A percentile compares a stretch with the other conserved stretches of the same genome.
Evolutionary conservation across 1,140 invertebrate genomes (phyloP).

Genomic region (Zaprionus inermis): DNA sequence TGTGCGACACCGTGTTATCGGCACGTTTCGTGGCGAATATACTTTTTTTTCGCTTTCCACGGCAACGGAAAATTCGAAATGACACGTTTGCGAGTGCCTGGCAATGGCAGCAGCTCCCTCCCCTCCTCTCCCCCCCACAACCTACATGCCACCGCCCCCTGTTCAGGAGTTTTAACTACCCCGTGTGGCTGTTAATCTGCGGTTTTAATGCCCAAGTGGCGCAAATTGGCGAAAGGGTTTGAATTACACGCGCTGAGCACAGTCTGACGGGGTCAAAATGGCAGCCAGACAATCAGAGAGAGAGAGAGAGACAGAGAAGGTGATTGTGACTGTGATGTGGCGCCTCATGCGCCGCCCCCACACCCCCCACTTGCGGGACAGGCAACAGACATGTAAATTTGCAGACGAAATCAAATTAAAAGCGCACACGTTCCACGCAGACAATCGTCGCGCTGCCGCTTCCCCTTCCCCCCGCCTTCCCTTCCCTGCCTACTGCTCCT

Average conservation of each 20-base stretch:
- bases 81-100: conserved; percentile 68
- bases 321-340: conserved; percentile 22
- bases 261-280: conserved; percentile 23
- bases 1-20: conserved; percentile 80
- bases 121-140: neutral
- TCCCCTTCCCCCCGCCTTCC: neutral
- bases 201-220: conserved; percentile 79
- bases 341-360: conserved; percentile 12
- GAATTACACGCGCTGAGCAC: conserved; percentile 54
- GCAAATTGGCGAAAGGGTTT: conserved; percentile 81
- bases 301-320: neutral
- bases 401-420: conserved; percentile 81
- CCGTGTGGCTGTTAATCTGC: conserved; percentile 78
- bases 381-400: conserved; percentile 71
- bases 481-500: neutral
- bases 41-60: conserved; percentile 51
- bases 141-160: neutral
- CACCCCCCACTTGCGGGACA: conserved; percentile 14
- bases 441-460: conserved; percentile 28
- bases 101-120: conserved; percentile 7
- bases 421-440: conserved; percentile 66
- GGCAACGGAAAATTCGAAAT: conserved; percentile 74
- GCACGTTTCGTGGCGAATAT: conserved; percentile 71
- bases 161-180: conserved; percentile 63
- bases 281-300: conserved; percentile 32